Evolutionary conservation across 2,888 invertebrate genomes (phyloP).

Genomic region (Caenorhabditis japonica): DNA sequence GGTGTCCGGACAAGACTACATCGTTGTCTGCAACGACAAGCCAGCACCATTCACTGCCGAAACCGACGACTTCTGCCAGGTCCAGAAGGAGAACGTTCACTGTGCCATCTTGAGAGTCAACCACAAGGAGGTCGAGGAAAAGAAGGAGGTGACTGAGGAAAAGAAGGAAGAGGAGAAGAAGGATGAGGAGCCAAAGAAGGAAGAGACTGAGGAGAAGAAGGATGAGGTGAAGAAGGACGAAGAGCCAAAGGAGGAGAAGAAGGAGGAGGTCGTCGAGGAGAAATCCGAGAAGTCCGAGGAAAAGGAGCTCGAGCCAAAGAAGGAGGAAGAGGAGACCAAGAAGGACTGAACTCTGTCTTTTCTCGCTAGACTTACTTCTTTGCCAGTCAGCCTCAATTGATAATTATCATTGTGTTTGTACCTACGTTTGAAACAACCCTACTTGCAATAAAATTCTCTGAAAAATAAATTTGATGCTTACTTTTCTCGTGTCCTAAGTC

Average conservation of each 20-base stretch:
- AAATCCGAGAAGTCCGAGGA: constrained; percentile 33
- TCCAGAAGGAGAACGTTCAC: constrained; percentile 54
- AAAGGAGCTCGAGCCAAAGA: constrained; percentile 48
- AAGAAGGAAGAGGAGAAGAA: constrained; percentile 25
- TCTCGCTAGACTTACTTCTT: too few relatives aligned
- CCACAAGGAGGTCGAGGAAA: constrained; percentile 40
- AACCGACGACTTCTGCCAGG: constrained; percentile 61
- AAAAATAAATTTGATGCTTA: too few relatives aligned
- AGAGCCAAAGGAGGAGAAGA: constrained; percentile 16
- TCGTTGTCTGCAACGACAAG: constrained; percentile 61
- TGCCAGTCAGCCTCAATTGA: too few relatives aligned
- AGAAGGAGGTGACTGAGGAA: constrained; percentile 31
- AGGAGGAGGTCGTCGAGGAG: constrained; percentile 32
- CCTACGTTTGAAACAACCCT: too few relatives aligned
- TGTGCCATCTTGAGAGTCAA: constrained; percentile 59
- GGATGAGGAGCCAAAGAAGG: constrained; percentile 14
- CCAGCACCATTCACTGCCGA: constrained; percentile 60
- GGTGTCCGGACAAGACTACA: constrained; percentile 50
- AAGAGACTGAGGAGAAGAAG: constrained; percentile 20
- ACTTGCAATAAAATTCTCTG: too few relatives aligned
- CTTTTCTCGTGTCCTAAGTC: too few relatives aligned
- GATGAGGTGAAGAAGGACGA: constrained; percentile 21
- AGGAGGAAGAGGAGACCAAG: constrained; percentile 51
- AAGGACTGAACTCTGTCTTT: constrained; percentile 33
- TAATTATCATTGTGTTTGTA: too few relatives aligned